These are phyloP conservation scores for Protula sp. DNA, from an alignment of 2,888 invertebrate species.

Conservation along the genomic window DNA sequence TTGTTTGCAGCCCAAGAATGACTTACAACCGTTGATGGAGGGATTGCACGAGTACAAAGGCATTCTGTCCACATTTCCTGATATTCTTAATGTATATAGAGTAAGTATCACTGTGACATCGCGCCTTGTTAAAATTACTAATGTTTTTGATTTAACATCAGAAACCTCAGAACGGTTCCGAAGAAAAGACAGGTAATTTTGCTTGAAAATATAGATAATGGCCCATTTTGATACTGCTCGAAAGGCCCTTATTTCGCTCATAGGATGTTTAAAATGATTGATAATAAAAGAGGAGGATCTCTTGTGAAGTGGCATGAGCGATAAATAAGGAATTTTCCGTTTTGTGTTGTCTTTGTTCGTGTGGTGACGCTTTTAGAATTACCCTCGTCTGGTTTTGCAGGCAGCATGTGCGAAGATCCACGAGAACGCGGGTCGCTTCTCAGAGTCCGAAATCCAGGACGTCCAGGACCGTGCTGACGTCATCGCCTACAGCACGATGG, in stretches of 20 bases:
- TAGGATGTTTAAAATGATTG: too few relatives aligned
- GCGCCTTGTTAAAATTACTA: too few relatives aligned
- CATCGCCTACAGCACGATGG: constrained; percentile 85
- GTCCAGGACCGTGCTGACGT: constrained; percentile 81
- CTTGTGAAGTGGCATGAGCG: too few relatives aligned
- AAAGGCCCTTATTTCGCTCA: too few relatives aligned
- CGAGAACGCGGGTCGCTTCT: constrained; percentile 73
- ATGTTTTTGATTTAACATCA: neutral
- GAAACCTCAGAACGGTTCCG: too few relatives aligned
- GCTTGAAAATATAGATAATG: too few relatives aligned
- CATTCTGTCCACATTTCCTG: constrained; percentile 82
- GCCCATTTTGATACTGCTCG: too few relatives aligned
- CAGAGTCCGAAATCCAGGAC: constrained; percentile 72
- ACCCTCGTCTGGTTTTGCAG: constrained; percentile 16
- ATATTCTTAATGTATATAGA: constrained; percentile 78
- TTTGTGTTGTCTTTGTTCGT: too few relatives aligned
- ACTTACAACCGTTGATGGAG: constrained; percentile 77
- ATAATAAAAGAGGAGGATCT: too few relatives aligned
- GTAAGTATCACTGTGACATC: constrained; percentile 56
- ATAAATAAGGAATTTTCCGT: too few relatives aligned
- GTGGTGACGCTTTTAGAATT: too few relatives aligned
- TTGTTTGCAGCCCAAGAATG: constrained; percentile 48
- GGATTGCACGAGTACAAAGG: constrained; percentile 92
- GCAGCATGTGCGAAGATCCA: constrained; percentile 26
- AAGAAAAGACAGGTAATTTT: too few relatives aligned